Conservation (phyloP, 2,797 vertebrate species). For the Kryptopterus vitreolus region DNA sequence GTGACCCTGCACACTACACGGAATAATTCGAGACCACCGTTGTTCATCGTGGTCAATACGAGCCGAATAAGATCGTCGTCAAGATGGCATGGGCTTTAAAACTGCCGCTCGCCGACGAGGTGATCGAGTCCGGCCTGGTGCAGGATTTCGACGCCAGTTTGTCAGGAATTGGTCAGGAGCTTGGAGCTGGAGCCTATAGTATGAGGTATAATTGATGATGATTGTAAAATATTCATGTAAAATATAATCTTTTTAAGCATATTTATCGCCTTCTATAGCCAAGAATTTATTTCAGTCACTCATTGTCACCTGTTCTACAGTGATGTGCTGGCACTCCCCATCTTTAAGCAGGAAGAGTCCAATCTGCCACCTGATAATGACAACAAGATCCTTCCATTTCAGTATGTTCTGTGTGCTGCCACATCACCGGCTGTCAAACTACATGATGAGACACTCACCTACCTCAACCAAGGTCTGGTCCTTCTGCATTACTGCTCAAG, state of each 20-base stretch:
- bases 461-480: conserved; percentile 94
- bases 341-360: conserved; percentile 99
- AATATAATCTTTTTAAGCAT: too few species aligned
- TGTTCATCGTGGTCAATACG: conserved; percentile 42
- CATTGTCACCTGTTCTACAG: conserved; percentile 62
- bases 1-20: conserved; percentile 17
- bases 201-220: conserved; percentile 85
- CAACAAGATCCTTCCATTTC: conserved; percentile 94
- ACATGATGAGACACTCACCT: conserved; percentile 96
- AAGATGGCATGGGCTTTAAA: conserved; percentile 96
- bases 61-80: conserved; percentile 43
- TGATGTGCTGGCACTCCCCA: conserved; percentile 94
- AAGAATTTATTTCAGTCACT: not conserved
- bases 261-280: not conserved
- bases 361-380: conserved; percentile 87
- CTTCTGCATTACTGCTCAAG: not conserved
- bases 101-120: conserved; percentile 93
- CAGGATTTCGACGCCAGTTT: conserved; percentile 98
- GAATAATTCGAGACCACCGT: not conserved
- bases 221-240: too few species aligned
- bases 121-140: conserved; percentile 95
- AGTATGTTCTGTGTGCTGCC: conserved; percentile 95
- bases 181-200: conserved; percentile 95
- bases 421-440: conserved; percentile 96
- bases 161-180: conserved; percentile 95